These are phyloP conservation scores for Drosophila nigromelanica DNA, from an alignment of 1,140 invertebrate genomes.

Conservation along the genomic window DNA sequence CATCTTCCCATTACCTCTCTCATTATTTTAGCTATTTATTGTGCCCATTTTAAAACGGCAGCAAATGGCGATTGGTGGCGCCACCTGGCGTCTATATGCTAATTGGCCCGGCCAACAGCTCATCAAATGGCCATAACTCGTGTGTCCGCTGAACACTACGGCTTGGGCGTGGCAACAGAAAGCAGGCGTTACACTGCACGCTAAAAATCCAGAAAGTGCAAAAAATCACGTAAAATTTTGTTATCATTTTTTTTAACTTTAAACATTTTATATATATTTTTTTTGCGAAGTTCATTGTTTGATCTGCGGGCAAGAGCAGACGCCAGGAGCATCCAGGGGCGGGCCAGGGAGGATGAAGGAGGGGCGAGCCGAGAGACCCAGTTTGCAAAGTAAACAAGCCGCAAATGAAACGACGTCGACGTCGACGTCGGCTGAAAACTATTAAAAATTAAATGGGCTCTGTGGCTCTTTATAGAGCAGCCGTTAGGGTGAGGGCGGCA, in stretches of 20 bases:
- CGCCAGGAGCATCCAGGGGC: background rate
- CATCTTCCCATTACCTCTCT: background rate
- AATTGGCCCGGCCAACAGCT: slow-evolving; percentile 32
- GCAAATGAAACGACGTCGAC: slow-evolving; percentile 74
- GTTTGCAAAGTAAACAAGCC: slow-evolving; percentile 77
- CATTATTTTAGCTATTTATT: slow-evolving; percentile 9
- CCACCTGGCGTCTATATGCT: slow-evolving; percentile 46
- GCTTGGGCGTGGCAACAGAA: slow-evolving; percentile 30
- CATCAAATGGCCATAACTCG: slow-evolving; percentile 42
- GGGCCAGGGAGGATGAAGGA: too few species aligned
- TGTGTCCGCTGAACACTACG: background rate
- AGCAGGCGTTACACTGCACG: slow-evolving; percentile 14
- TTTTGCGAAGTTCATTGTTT: slow-evolving; percentile 47
- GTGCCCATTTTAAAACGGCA: slow-evolving; percentile 15
- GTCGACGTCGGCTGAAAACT: slow-evolving; percentile 61
- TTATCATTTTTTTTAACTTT: slow-evolving; percentile 26
- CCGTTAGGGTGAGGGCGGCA: background rate
- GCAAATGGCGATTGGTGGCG: too few species aligned
- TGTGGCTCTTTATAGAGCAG: slow-evolving; percentile 11
- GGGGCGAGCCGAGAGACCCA: slow-evolving; percentile 48
- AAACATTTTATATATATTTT: slow-evolving; percentile 15
- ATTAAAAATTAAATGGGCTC: slow-evolving; percentile 76
- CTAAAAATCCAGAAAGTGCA: slow-evolving; percentile 63
- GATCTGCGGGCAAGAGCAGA: slow-evolving; percentile 51
- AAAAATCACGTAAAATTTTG: slow-evolving; percentile 12